Percentiles rank a stretch among this genome's conserved stretches.
Conservation (phyloP, 2,113 vertebrate species). For the Entosphenus tridentatus region DNA sequence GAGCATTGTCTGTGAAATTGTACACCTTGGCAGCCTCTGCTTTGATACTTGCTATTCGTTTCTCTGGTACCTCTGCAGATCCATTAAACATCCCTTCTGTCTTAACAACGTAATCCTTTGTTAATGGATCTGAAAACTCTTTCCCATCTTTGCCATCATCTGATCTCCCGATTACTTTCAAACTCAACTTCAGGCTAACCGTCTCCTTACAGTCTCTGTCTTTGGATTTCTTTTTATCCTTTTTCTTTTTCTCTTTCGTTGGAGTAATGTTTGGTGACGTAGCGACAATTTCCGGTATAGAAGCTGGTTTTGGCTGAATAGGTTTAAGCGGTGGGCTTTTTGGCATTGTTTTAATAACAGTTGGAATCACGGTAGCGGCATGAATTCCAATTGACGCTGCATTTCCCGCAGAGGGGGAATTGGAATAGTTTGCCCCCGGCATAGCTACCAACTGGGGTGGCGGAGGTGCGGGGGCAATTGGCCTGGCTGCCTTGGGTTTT, state of each 20-base stretch:
- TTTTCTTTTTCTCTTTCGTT: slow-evolving; percentile 96
- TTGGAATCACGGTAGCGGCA: slow-evolving; percentile 14
- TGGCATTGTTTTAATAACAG: slow-evolving; percentile 65
- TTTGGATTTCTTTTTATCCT: slow-evolving; percentile 70
- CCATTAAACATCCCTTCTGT: slow-evolving; percentile 68
- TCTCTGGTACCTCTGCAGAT: slow-evolving; percentile 69
- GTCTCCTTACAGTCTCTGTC: slow-evolving; percentile 56
- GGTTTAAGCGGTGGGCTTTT: slow-evolving; percentile 85
- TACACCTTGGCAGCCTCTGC: slow-evolving; percentile 94
- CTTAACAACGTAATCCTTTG: slow-evolving; percentile 18
- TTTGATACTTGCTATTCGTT: slow-evolving; percentile 86
- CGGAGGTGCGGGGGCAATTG: slow-evolving; percentile 38
- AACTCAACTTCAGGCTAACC: slow-evolving; percentile 44
- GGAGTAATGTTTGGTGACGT: slow-evolving; percentile 49
- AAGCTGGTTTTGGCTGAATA: slow-evolving; percentile 62
- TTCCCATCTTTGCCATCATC: neutral
- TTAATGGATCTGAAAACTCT: slow-evolving; percentile 1
- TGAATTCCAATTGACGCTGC: neutral
- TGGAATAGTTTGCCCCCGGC: slow-evolving; percentile 25
- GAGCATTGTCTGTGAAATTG: slow-evolving; percentile 88
- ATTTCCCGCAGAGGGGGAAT: too few relatives aligned
- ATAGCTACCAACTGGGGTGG: slow-evolving; percentile 62
- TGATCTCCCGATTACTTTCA: slow-evolving; percentile 2
- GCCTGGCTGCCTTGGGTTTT: slow-evolving; percentile 48
- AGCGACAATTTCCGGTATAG: slow-evolving; percentile 53